Evolutionary conservation across 2,113 vertebrate species (phyloP), one percentile per base, ranked within the genome.

Genomic region (Hemiprocne comata): DNA sequence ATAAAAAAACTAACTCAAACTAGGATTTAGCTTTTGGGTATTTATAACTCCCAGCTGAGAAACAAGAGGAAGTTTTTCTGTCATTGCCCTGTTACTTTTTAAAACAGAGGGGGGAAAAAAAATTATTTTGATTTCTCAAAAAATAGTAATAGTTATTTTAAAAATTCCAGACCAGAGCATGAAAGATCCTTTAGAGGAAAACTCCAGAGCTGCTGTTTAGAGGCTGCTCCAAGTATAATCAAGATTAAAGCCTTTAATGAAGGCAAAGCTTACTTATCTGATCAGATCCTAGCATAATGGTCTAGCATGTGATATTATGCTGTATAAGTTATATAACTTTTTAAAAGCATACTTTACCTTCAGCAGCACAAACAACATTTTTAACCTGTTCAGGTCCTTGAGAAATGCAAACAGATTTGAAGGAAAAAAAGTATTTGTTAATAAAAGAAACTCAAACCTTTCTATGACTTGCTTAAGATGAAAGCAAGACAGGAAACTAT

Each of bases 181-280:
- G 69, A 93, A 91, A 88, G 15, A 93, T 84, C 28, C 34, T 90
- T 92, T 57, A 67, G 79, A 89, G 53, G n/a, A 92, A 94, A 90
- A 86, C 57, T 84, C 72, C 20, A 17, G 31, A 79, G 89, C 61
- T 92, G 70, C 89, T 88, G 46, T 92, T 93, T 87, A 65, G 74
- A 81, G 60, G 61, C 86, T 84, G 54, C 70, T 57, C 73, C 24
- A 31, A 67, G 76, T 85, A 88, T 92, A 90, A 93, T 93, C 92
- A 96, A 95, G 93, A 92, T 95, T 97, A 96, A 95, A 95, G 74
- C 88, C 65, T 87, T 90, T 93, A 97, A 97, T 92, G 93, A 95
- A 96, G 69, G 85, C 85, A 96, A 95, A 93, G 79, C 73, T 95
- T 93, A 90, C 80, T 96, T 96, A 90, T 93, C 93, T 93, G 92